A percentile compares a stretch with the other conserved stretches of the same genome.
Conservation (phyloP, 2,113 vertebrate genomes). For the Galemys pyrenaicus region DNA sequence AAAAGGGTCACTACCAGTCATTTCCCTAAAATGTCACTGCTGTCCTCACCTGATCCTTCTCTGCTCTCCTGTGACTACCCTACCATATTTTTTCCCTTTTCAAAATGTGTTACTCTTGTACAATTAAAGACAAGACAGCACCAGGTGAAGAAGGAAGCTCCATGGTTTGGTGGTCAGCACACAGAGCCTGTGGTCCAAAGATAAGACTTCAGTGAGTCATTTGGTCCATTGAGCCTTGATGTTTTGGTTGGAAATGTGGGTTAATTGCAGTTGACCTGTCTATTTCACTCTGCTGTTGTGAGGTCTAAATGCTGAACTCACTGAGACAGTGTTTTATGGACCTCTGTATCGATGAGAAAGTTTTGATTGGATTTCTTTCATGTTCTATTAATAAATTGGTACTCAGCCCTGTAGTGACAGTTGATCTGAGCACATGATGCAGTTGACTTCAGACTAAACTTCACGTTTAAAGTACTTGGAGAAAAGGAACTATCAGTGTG, state of each 20-base stretch:
- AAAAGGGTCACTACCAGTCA: constrained; percentile 35
- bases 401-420: background rate
- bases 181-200: background rate
- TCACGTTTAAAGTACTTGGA: background rate
- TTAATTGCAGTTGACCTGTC: background rate
- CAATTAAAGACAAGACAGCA: constrained; percentile 20
- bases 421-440: background rate
- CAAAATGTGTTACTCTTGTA: constrained; percentile 12
- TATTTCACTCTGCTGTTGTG: background rate
- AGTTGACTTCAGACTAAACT: background rate
- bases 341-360: background rate
- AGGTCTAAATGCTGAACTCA: background rate
- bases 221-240: background rate
- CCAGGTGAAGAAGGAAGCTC: background rate
- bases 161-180: background rate
- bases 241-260: constrained; percentile 22
- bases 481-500: background rate
- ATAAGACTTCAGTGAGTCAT: background rate
- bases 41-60: constrained; percentile 57
- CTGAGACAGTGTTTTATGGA: background rate
- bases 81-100: background rate
- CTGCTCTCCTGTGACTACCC: background rate
- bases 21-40: constrained; percentile 18
- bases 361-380: background rate
- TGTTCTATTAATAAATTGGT: background rate